phyloP scores from a whole-genome alignment of 2,888 invertebrate genomes.

The Sphaerophoria taeniata region DNA sequence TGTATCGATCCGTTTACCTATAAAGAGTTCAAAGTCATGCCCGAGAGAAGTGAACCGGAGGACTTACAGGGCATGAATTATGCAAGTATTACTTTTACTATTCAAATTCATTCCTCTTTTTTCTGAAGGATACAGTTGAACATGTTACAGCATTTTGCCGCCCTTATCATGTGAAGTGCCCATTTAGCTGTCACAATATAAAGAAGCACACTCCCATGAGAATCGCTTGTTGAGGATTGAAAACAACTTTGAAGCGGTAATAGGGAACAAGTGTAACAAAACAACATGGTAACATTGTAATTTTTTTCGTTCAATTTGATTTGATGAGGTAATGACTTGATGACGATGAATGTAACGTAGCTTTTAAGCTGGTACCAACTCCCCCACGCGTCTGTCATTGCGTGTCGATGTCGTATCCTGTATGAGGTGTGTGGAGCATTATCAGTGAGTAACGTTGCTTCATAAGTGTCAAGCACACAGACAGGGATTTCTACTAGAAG shows the following conservation, averaged over 20 bases:
- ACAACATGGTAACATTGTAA: neutral
- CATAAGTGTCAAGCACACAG: too few species aligned
- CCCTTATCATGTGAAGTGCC: slow-evolving; percentile 13
- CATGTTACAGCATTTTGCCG: neutral
- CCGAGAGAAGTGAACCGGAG: neutral
- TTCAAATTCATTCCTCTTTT: slow-evolving; percentile 17
- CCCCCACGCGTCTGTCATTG: neutral
- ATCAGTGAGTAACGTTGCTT: too few species aligned
- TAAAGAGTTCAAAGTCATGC: slow-evolving; percentile 8
- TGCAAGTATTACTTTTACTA: slow-evolving; percentile 14
- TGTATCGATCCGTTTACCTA: neutral
- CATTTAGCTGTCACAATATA: slow-evolving; percentile 13
- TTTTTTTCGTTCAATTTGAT: slow-evolving; percentile 23
- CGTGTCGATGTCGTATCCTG: neutral
- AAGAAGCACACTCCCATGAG: neutral
- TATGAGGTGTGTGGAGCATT: slow-evolving; percentile 9
- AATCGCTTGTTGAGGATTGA: neutral
- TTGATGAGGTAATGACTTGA: neutral
- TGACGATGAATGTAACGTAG: neutral
- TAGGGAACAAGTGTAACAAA: neutral
- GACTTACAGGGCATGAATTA: slow-evolving; percentile 17
- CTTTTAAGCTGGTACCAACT: too few species aligned
- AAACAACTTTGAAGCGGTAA: neutral
- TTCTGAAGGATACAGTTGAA: neutral
- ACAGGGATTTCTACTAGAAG: neutral